Evolutionary conservation across 2,797 vertebrate genomes (phyloP).

Genomic region (Phyllotis vaccarum): DNA sequence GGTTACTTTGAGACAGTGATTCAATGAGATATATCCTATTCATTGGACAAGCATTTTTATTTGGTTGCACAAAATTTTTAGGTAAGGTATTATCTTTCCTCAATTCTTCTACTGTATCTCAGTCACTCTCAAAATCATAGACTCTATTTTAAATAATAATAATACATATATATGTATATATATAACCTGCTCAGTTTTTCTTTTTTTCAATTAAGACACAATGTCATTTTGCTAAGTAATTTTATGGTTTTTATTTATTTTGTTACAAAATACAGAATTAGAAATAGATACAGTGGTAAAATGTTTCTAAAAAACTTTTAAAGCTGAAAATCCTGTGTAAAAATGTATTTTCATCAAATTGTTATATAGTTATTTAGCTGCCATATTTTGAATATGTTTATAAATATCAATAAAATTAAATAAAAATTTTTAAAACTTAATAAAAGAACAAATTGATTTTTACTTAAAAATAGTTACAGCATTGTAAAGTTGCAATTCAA

Average conservation of each 20-base stretch:
- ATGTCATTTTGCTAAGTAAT: not conserved
- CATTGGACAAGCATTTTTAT: not conserved
- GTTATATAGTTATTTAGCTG: not conserved
- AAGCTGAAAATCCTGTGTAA: not conserved
- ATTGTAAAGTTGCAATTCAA: not conserved
- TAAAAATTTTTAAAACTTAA: not conserved
- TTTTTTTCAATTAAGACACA: not conserved
- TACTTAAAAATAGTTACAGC: not conserved
- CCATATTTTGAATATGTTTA: not conserved
- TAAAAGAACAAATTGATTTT: not conserved
- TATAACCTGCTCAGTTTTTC: not conserved
- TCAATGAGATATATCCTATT: not conserved
- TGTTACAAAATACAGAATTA: not conserved
- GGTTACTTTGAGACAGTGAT: not conserved
- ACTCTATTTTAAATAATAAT: not conserved
- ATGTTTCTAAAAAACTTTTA: not conserved
- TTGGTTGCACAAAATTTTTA: not conserved
- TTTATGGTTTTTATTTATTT: not conserved
- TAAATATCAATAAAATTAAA: not conserved
- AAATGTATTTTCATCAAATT: not conserved
- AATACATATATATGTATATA: not conserved
- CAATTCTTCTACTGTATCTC: not conserved
- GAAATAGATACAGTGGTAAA: not conserved
- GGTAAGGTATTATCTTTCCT: not conserved
- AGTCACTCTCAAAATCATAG: not conserved